Base-by-base conservation (phyloP, 2,888 invertebrate species). In the Margaritifera margaritifera region DNA sequence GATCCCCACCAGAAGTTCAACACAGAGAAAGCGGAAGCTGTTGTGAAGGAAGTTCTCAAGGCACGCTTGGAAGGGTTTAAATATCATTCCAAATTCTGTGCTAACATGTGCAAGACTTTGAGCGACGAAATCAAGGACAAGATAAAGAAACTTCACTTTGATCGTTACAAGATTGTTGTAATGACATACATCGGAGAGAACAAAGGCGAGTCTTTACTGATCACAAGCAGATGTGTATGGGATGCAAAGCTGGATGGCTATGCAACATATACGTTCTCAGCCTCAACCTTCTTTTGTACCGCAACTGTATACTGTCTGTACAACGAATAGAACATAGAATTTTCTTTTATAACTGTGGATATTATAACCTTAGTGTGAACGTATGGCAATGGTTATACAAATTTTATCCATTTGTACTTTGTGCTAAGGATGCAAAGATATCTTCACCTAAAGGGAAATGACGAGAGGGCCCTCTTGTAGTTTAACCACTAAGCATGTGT, bases 301-400 rank as follows among this genome's bases (percentile, higher is more conserved):
- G 82, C 77, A 15, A 79, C 79, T 22, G 82, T 84, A 19, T 84
- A 78, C 64, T 83, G 81, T 19, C 72, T 84, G 22, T 84, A 82
- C 54, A 75, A 59, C 8, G 83, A 84, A 61, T 84, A 68, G 54
- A 52, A 50, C 20, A 31, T 1, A 31, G 8, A 42, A 8, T 42
- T 42, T 42, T 15, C 15, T 42, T 42, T 42, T 42, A 15, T 42
- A 42, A 42, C 42, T 42, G 1, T 15, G 42, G 42, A 42, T 42
- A 42, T 42, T 42, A 11, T 42, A 42, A 42, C 15, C 15, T 3
- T 11, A n/a, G n/a, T n/a, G 2, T 42, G 42, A 15, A 42, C 11
- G 42, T n/a, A 42, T 11, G 42, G 42, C 11, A 42, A 42, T 42
- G 42, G 11, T 42, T 42, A 15, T 42, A 42, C 31, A 15, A 15